A percentile compares a stretch with the other conserved stretches of the same genome.
Conservation (phyloP, 2,888 invertebrate species). For the Brachycybe producta region DNA sequence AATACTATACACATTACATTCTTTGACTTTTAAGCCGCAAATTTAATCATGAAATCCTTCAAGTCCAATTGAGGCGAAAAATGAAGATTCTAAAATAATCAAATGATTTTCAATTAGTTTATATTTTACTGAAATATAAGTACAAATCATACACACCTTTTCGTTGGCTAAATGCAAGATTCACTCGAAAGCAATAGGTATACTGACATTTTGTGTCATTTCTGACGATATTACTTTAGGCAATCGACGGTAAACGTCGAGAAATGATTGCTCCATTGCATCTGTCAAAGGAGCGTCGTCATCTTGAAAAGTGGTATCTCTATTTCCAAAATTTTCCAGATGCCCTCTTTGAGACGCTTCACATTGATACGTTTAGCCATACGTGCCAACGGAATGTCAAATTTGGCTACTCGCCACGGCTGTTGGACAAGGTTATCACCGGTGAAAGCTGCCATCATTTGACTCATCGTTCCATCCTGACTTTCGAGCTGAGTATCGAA, state of each 20-base stretch:
- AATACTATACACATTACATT: too few relatives aligned
- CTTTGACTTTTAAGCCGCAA: too few relatives aligned
- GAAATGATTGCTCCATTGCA: background rate
- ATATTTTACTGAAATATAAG: too few relatives aligned
- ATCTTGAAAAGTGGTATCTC: background rate
- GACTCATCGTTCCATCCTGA: background rate
- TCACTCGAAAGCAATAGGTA: background rate
- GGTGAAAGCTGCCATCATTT: background rate
- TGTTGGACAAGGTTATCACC: background rate
- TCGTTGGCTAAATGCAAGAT: conserved; percentile 3
- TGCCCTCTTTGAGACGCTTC: background rate
- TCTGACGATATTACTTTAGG: background rate
- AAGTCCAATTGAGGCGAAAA: too few relatives aligned
- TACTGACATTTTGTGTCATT: background rate
- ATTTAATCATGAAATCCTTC: too few relatives aligned
- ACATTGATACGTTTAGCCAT: conserved; percentile 1
- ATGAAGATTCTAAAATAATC: too few relatives aligned
- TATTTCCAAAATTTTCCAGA: background rate
- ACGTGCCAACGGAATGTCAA: background rate
- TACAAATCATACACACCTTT: background rate
- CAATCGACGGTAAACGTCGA: background rate
- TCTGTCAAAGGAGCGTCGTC: background rate
- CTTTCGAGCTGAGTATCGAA: background rate
- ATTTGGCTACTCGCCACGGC: background rate
- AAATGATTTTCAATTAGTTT: too few relatives aligned